Evolutionary conservation across 2,113 vertebrate species (phyloP).

Genomic region (Leptocoma aspasia): DNA sequence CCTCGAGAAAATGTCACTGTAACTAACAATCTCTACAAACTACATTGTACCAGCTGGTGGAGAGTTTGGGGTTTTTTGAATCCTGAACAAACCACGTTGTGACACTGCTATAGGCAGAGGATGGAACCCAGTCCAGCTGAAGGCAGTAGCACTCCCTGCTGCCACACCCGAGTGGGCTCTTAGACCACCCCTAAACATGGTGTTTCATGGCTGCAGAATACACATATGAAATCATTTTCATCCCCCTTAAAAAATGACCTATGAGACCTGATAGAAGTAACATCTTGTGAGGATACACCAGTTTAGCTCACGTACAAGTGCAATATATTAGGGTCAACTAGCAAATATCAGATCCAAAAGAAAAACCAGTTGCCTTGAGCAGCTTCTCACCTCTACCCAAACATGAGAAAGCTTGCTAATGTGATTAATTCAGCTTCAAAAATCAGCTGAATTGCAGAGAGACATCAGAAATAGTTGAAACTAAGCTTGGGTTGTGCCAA

Average conservation of each 20-base stretch:
- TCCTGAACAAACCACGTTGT: not conserved
- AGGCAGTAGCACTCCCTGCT: not conserved
- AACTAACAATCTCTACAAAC: not conserved
- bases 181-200: too few species aligned
- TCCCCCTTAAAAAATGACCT: accelerated
- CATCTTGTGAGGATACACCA: not conserved
- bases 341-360: not conserved
- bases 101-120: not conserved
- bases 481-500: not conserved
- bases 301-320: not conserved
- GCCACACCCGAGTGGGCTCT: not conserved
- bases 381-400: not conserved
- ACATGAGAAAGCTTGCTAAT: not conserved
- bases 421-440: not conserved
- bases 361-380: not conserved
- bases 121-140: not conserved
- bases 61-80: accelerated
- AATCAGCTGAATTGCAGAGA: not conserved
- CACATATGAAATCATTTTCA: accelerated
- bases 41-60: not conserved
- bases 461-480: not conserved
- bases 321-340: not conserved
- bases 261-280: not conserved
- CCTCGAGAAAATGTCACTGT: not conserved
- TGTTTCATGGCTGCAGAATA: not conserved